These are phyloP conservation scores for Drosophila bunnanda DNA, from an alignment of 2,888 invertebrate species.

Conservation along the genomic window DNA sequence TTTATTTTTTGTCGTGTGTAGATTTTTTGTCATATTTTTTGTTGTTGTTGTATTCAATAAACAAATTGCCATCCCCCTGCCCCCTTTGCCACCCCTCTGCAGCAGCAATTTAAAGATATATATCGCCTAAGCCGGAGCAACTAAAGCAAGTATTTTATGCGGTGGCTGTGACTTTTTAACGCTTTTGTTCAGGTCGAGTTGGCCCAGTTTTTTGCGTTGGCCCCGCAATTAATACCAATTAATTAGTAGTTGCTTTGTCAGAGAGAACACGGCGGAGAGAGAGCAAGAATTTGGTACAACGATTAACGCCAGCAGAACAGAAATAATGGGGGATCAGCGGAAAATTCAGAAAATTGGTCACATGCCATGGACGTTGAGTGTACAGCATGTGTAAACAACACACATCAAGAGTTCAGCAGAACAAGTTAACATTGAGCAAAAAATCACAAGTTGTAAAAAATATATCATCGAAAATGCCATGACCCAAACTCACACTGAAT, in stretches of 20 bases:
- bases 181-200: slow-evolving; percentile 31
- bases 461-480: background rate
- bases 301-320: no score
- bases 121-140: slow-evolving; percentile 18
- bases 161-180: slow-evolving; percentile 16
- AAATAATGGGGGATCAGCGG: slow-evolving; percentile 26
- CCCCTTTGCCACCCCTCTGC: background rate
- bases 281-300: slow-evolving; percentile 33
- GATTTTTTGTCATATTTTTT: slow-evolving; percentile 2
- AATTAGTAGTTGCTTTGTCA: slow-evolving; percentile 51
- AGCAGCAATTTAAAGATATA: slow-evolving; percentile 33
- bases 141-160: slow-evolving; percentile 19
- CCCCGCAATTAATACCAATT: slow-evolving; percentile 70
- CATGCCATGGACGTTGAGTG: slow-evolving; percentile 20
- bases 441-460: background rate
- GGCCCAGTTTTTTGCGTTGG: slow-evolving; percentile 43
- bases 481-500: background rate
- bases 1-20: slow-evolving; percentile 35
- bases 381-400: slow-evolving; percentile 7
- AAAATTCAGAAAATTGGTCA: slow-evolving; percentile 30
- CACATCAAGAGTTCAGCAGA: slow-evolving; percentile 8
- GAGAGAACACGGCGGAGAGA: slow-evolving; percentile 22
- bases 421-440: background rate
- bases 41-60: slow-evolving; percentile 36
- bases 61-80: slow-evolving; percentile 38